Conservation (phyloP, 2,113 vertebrate genomes). For the Cygnus buccinator region DNA sequence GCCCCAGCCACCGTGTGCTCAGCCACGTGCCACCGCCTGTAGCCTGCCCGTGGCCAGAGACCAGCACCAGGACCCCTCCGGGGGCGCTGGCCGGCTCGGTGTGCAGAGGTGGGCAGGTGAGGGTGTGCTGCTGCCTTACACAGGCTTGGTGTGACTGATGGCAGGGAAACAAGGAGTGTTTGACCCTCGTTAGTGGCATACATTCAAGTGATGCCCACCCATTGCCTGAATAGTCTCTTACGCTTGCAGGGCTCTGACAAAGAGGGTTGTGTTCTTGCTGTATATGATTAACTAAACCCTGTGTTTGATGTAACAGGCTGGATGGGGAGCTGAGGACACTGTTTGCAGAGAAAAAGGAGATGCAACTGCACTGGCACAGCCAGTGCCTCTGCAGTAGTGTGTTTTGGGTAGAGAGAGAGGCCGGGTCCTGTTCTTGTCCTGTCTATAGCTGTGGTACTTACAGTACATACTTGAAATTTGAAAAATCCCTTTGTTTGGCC, state of each 20-base stretch:
- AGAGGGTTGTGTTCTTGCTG: slow-evolving; percentile 27
- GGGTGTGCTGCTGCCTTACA: not conserved
- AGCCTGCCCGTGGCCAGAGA: not conserved
- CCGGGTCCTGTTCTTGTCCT: not conserved
- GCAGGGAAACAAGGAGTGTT: not conserved
- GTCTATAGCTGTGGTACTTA: not conserved
- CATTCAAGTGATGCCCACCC: not conserved
- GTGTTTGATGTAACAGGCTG: not conserved
- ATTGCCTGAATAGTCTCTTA: not conserved
- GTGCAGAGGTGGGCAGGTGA: not conserved
- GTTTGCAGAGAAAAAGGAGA: not conserved
- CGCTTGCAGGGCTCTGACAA: not conserved
- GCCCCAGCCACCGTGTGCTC: not conserved
- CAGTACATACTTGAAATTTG: not conserved
- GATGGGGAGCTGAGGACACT: not conserved
- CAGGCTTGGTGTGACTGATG: not conserved
- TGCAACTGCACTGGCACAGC: not conserved
- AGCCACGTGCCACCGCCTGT: not conserved
- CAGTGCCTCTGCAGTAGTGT: not conserved
- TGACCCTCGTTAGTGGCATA: slow-evolving; percentile 17
- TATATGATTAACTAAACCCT: slow-evolving; percentile 39
- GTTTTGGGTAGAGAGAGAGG: not conserved
- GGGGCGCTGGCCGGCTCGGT: not conserved
- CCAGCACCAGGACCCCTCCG: not conserved
- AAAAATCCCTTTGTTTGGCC: slow-evolving; percentile 48